Evolutionary conservation across 2,888 invertebrate genomes (phyloP), one percentile per base, ranked within the genome.

Genomic region (Dasysyrphus tricinctus): DNA sequence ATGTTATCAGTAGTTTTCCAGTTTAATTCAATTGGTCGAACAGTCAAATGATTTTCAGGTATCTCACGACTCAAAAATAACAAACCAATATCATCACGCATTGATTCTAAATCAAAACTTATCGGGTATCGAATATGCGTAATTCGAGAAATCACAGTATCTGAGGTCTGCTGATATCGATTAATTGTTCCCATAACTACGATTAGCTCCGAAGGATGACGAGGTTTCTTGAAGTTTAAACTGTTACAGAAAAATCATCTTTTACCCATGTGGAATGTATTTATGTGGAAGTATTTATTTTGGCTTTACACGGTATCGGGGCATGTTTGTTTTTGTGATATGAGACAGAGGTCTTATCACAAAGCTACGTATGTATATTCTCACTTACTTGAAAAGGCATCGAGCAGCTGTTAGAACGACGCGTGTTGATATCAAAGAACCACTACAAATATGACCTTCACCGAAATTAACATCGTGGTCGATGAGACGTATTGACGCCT

Each of bases 361-460:
- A n/a, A 11, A 61, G 34, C 7, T 16, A 24, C 14, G 32, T n/a
- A n/a, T n/a, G n/a, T n/a, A n/a, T n/a, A n/a, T 3, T 39, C 12
- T 34, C n/a, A 89, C 90, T 89, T 88, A 91, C 91, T 90, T 89
- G 70, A 88, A 90, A 5, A 92, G 86, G 65, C 92, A 92, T 12
- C 90, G 88, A 0, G 89, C 90, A 5, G 91, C 90, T 9, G 91
- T 92, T 0, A 92, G 88, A 39, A 92, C 91, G 14, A 90, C 91
- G 0, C 91, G 90, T 7, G 89, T 88, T 2, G 90, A 91, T 78
- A 92, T 91, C 61, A 92, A 54, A 0, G 90, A 91, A 0, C 92
- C 92, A 16, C 91, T 90, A 24, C 92, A 92, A n/a, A 92, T 90
- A 65, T 92, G 92, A 0, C 92, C 92, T 70, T 90, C 90, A 59